These are phyloP conservation scores for Sphaerophoria taeniata DNA, from an alignment of 2,888 invertebrate genomes.

Conservation along the genomic window DNA sequence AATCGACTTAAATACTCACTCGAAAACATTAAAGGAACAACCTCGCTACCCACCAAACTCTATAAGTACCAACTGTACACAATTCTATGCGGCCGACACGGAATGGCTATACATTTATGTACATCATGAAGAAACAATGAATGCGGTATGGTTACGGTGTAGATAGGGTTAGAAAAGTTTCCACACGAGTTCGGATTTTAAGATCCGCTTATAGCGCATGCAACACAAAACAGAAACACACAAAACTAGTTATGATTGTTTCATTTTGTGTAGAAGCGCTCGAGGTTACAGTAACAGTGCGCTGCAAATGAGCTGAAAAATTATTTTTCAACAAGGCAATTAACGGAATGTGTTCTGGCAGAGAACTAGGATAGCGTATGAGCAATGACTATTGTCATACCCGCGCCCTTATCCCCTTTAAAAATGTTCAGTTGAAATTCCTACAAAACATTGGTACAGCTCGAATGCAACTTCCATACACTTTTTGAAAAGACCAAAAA, in stretches of 20 bases:
- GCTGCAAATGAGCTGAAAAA: constrained; percentile 77
- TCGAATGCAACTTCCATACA: background rate
- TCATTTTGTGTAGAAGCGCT: constrained; percentile 72
- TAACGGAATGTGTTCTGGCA: constrained; percentile 54
- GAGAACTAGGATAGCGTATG: constrained; percentile 17
- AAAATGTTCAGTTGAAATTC: background rate
- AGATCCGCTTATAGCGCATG: background rate
- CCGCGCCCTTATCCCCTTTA: constrained; percentile 1
- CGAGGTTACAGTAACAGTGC: constrained; percentile 56
- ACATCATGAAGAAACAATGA: background rate
- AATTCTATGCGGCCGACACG: background rate
- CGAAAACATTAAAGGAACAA: constrained; percentile 4
- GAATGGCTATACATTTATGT: too few relatives aligned
- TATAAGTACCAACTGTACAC: background rate
- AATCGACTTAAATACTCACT: background rate
- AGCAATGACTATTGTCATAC: too few relatives aligned
- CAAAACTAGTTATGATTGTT: constrained; percentile 70
- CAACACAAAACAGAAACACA: constrained; percentile 15
- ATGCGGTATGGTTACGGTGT: background rate
- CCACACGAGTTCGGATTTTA: background rate
- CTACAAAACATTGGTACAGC: background rate
- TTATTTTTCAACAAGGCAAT: constrained; percentile 75
- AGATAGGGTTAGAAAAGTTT: background rate
- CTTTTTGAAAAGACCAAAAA: constrained; percentile 19
- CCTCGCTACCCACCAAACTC: background rate